A percentile compares a stretch with the other conserved stretches of the same genome.
Conservation (phyloP, 2,888 invertebrate species). For the Caradrina kadenii region DNA sequence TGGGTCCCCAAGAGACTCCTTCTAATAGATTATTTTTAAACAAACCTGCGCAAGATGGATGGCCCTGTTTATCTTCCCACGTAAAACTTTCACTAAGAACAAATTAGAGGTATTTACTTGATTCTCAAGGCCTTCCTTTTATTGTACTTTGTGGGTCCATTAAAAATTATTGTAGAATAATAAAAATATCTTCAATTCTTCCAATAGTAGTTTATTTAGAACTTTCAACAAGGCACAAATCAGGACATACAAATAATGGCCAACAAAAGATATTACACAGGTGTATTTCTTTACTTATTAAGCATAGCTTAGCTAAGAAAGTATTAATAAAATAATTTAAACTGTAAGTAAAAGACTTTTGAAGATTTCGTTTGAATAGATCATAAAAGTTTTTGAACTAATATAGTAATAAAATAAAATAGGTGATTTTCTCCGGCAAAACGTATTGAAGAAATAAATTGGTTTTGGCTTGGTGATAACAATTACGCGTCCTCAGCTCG, state of each 20-base stretch:
- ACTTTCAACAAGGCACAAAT: too few relatives aligned
- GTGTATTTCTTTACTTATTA: too few relatives aligned
- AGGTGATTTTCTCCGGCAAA: not conserved
- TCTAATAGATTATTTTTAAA: slow-evolving; percentile 23
- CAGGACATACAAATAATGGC: too few relatives aligned
- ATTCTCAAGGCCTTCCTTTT: slow-evolving; percentile 21
- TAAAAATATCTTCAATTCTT: slow-evolving; percentile 18
- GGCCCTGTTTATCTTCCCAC: slow-evolving; percentile 23
- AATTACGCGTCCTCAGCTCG: not conserved
- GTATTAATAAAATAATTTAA: too few relatives aligned
- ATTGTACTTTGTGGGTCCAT: slow-evolving; percentile 21
- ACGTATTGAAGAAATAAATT: not conserved
- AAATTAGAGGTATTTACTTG: slow-evolving; percentile 42
- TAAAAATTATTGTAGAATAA: slow-evolving; percentile 10
- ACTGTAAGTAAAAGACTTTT: too few relatives aligned
- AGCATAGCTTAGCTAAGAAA: too few relatives aligned
- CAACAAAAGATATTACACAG: too few relatives aligned
- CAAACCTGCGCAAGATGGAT: slow-evolving; percentile 33
- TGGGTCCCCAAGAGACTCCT: not conserved
- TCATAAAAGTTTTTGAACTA: not conserved
- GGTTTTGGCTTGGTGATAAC: not conserved
- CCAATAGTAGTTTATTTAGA: slow-evolving; percentile 35
- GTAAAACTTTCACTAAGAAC: slow-evolving; percentile 38
- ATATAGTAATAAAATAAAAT: not conserved
- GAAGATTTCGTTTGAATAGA: not conserved